Evolutionary conservation across 2,113 vertebrate genomes (phyloP), one percentile per base, ranked within the genome.

Genomic region (Cnemophilus loriae): DNA sequence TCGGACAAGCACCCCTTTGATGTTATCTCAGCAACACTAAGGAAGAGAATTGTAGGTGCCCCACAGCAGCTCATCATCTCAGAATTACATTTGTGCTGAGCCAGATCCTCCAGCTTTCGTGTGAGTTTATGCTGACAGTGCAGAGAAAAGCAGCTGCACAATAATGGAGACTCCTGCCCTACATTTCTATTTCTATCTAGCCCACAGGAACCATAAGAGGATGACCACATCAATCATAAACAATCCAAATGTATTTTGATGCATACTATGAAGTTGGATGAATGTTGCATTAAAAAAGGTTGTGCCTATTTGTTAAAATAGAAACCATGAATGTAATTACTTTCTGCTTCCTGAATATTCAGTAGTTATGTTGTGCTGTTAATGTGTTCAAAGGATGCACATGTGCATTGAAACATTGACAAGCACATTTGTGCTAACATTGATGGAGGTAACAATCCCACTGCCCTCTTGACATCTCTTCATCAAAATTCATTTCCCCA

Each of bases 191-290:
- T 96, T 96, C 88, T 92, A 75, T 92, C 71, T 71, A 92, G 56
- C 92, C 95, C 82, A 88, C 59, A 90, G 87, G 91, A 90, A 77
- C 74, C 63, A 55, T 69, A 87, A 90, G 55, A 87, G 93, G 63
- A 94, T 95, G 95, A 96, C 95, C 96, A 96, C 82, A 94, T 91
- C 95, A 90, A 90, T 94, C 92, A 88, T 37, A 91, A 95, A 85
- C 74, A 85, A 90, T 84, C 39, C 87, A 90, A 93, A 91, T 86
- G 57, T 74, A 83, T 94, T 96, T 95, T 84, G 77, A 91, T 69
- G 80, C 46, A 79, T 63, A 21, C 70, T 76, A 27, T 65, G 82
- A 83, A 79, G 84, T 39, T 87, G 71, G 63, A 85, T 94, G 59
- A 90, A 94, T 63, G 46, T 44, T 93, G 42, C 50, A 74, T 76